These are phyloP conservation scores for Nycticebus coucang DNA, from an alignment of 2,113 vertebrate genomes.

Conservation along the genomic window DNA sequence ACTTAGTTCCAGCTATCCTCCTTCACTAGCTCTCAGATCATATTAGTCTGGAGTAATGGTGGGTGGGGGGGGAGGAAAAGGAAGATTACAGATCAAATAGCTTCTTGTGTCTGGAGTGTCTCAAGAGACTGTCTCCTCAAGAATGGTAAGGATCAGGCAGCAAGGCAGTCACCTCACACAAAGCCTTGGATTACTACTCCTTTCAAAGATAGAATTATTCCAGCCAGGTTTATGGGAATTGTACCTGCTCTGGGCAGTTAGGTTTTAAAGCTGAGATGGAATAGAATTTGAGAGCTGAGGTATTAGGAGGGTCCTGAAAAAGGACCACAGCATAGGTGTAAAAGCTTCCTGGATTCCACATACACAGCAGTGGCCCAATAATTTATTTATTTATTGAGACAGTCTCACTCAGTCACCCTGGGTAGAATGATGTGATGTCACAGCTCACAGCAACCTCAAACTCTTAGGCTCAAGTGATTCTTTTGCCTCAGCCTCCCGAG, in stretches of 20 bases:
- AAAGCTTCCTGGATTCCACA: neutral
- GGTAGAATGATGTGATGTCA: too few species aligned
- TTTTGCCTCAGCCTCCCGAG: too few species aligned
- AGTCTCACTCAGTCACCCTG: too few species aligned
- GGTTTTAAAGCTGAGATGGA: neutral
- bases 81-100: conserved; percentile 52
- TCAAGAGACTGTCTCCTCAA: conserved; percentile 50
- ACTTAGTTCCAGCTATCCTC: conserved; percentile 25
- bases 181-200: neutral
- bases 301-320: neutral
- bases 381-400: neutral
- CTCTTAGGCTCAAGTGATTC: too few species aligned
- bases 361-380: neutral
- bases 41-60: neutral
- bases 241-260: neutral
- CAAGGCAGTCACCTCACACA: neutral
- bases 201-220: conserved; percentile 43
- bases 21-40: conserved; percentile 39
- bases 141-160: neutral
- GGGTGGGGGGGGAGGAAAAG: neutral
- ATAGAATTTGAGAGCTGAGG: conserved; percentile 1
- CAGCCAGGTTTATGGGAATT: conserved; percentile 1
- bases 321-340: neutral
- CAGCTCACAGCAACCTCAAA: too few species aligned
- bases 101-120: conserved; percentile 59